These are phyloP conservation scores for Cheiracanthium punctorium DNA, from an alignment of 2,888 invertebrate genomes.

Conservation along the genomic window DNA sequence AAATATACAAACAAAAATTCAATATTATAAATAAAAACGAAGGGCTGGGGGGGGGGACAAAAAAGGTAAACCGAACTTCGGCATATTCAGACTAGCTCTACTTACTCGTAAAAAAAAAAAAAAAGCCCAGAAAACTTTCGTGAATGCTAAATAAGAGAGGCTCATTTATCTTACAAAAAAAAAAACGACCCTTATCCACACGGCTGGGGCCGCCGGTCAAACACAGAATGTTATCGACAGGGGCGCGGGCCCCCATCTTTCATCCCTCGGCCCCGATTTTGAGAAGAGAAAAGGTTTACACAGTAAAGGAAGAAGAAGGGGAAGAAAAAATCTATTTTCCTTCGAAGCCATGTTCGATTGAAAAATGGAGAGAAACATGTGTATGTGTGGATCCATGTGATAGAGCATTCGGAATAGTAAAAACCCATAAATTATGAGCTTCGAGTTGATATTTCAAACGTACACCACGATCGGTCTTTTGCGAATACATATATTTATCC, in stretches of 20 bases:
- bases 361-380: slow-evolving; percentile 58
- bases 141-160: neutral
- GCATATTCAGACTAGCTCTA: too few relatives aligned
- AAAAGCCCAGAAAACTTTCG: neutral
- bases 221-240: slow-evolving; percentile 63
- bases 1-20: too few relatives aligned
- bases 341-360: slow-evolving; percentile 43
- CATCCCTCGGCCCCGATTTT: slow-evolving; percentile 38
- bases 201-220: neutral
- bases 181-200: neutral
- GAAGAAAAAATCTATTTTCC: slow-evolving; percentile 56
- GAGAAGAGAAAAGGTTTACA: neutral
- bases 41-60: too few relatives aligned
- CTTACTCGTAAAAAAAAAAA: too few relatives aligned
- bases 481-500: slow-evolving; percentile 5
- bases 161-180: neutral
- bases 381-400: slow-evolving; percentile 48
- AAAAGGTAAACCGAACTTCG: too few relatives aligned
- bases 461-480: slow-evolving; percentile 14
- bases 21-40: too few relatives aligned
- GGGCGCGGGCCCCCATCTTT: slow-evolving; percentile 39
- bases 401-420: slow-evolving; percentile 62
- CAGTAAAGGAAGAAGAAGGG: neutral
- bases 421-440: slow-evolving; percentile 65
- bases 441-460: slow-evolving; percentile 59